Percentiles rank a stretch among this genome's conserved stretches.
phyloP scores from a whole-genome alignment of 2,113 vertebrate genomes.

The Microcebus lehilahytsara region DNA sequence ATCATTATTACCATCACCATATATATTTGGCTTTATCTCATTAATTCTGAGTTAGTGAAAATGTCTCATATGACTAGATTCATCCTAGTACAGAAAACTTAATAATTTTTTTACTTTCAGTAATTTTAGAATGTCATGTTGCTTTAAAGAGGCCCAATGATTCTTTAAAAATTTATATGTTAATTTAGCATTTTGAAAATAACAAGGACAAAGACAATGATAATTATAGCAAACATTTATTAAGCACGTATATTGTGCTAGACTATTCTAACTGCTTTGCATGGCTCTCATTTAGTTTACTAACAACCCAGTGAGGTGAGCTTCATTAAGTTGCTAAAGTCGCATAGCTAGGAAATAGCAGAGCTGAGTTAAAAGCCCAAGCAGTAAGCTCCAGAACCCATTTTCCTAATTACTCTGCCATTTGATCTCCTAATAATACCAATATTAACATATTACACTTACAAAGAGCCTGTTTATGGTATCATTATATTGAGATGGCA shows the following conservation, averaged over 20 bases:
- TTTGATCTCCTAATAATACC: neutral
- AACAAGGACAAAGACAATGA: neutral
- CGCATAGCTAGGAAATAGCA: neutral
- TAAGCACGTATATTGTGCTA: neutral
- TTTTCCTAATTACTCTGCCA: neutral
- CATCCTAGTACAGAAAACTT: neutral
- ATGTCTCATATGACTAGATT: neutral
- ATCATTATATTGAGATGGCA: neutral
- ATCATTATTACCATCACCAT: neutral
- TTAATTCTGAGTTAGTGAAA: constrained; percentile 32
- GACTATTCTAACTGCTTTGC: neutral
- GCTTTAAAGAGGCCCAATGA: neutral
- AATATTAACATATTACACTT: neutral
- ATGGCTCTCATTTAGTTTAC: neutral
- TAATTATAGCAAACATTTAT: neutral
- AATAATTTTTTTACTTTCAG: neutral
- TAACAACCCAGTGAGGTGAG: neutral
- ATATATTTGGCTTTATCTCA: neutral
- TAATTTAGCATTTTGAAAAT: neutral
- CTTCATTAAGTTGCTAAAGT: neutral
- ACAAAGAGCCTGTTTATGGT: neutral
- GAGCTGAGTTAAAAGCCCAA: neutral
- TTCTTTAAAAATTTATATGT: neutral
- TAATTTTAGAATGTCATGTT: neutral
- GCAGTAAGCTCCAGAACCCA: neutral